These are phyloP conservation scores for Barbus barbus DNA, from an alignment of 2,113 vertebrate species.

Conservation along the genomic window DNA sequence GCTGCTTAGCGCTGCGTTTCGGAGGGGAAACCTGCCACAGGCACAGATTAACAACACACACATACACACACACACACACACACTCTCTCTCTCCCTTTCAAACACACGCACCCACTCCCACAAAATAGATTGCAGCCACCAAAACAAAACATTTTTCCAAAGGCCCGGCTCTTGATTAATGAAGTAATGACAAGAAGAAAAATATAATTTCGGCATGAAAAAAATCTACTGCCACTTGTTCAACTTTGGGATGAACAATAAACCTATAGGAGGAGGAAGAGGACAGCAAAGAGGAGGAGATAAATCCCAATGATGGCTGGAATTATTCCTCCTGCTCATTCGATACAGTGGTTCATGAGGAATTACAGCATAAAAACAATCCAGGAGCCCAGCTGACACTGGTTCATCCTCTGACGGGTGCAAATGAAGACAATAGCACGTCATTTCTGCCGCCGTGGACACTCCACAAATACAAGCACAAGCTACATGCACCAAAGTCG, in stretches of 20 bases:
- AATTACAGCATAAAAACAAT: conserved; percentile 77
- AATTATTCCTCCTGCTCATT: conserved; percentile 74
- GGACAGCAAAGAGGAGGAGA: conserved; percentile 68
- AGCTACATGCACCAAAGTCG: conserved; percentile 37
- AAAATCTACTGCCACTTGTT: conserved; percentile 73
- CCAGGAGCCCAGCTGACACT: conserved; percentile 64
- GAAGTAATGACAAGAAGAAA: conserved; percentile 82
- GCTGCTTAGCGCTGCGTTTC: conserved; percentile 87
- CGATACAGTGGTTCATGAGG: conserved; percentile 64
- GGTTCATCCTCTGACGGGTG: too few species aligned
- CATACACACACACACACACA: conserved; percentile 51
- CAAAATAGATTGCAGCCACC: conserved; percentile 85
- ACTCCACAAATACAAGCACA: conserved; percentile 60
- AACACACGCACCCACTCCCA: conserved; percentile 44
- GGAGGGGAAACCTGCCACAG: conserved; percentile 95
- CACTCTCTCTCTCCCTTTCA: conserved; percentile 24
- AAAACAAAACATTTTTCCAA: conserved; percentile 91
- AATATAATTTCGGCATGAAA: conserved; percentile 76
- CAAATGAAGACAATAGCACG: conserved; percentile 80
- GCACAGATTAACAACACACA: conserved; percentile 88
- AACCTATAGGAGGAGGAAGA: conserved; percentile 74
- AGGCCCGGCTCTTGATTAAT: conserved; percentile 81
- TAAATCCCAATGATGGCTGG: conserved; percentile 70
- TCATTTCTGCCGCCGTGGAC: conserved; percentile 72
- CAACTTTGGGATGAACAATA: conserved; percentile 79